Base-by-base conservation (phyloP, 2,888 invertebrate genomes). In the Catocala sponsa region DNA sequence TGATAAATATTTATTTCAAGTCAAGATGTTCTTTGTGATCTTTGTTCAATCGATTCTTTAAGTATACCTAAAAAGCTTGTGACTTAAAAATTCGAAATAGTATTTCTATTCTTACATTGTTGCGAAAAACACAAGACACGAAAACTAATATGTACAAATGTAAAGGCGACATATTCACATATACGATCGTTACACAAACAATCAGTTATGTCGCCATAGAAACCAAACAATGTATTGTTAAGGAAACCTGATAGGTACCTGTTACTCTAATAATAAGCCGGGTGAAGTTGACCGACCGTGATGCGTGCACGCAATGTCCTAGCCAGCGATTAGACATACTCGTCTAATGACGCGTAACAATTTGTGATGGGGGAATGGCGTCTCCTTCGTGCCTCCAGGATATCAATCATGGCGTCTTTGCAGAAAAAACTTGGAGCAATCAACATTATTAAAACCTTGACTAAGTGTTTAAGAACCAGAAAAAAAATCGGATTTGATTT, bases 291-390 rank as follows among this genome's bases (percentile, higher is more conserved):
- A 44, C 67, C 53, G 57, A 65, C 65, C 72, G 68, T 66, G 70
- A 60, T 75, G 78, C 68, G 68, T 68, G 70, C 73, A 75, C 69
- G 66, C 71, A 70, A 69, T 63, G 64, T 59, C 65, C 44, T 68
- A 59, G 65, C 32, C 49, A 56, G 52, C 70, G 68, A 78, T 76
- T 76, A 75, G 62, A 47, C 72, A 68, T 68, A 72, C 72, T 65
- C 52, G 70, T 67, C 60, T 80, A 84, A 83, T 82, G 83, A 80
- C 65, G 74, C 84, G 79, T 77, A 77, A 76, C 83, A 80, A 76
- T 77, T 72, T 74, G 65, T 74, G 74, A 81, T 80, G 73, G 72
- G 61, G 49, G 55, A 55, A 55, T 15, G 41, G 42, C 57, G 6
- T 15, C 56, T 76, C 75, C 79, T 78, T 77, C 83, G 76, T 79